Evolutionary conservation across 1,140 invertebrate genomes (phyloP).

Genomic region (Pogonomyrmex californicus): DNA sequence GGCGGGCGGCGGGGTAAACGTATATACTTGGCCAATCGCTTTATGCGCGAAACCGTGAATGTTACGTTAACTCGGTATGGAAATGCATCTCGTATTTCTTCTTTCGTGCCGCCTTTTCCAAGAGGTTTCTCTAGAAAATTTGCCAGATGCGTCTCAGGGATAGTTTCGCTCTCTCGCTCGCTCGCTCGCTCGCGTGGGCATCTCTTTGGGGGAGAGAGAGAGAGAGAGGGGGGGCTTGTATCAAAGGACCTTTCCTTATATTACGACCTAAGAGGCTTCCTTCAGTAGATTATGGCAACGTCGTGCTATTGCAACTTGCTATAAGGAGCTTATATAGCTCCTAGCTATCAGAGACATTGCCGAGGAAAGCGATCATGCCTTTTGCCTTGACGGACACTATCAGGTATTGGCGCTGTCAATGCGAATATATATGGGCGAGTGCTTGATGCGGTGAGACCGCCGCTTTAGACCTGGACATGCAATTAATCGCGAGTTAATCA

Average conservation of each 20-base stretch:
- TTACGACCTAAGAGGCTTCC: constrained; percentile 61
- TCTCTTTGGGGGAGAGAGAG: neutral
- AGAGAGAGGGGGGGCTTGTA: constrained; percentile 8
- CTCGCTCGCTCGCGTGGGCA: constrained; percentile 45
- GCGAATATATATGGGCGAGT: constrained; percentile 32
- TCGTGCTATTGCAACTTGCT: constrained; percentile 58
- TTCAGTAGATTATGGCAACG: constrained; percentile 60
- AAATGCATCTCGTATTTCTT: constrained; percentile 56
- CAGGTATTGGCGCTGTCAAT: constrained; percentile 38
- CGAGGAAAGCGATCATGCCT: constrained; percentile 51
- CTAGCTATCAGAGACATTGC: constrained; percentile 54
- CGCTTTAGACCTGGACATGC: constrained; percentile 33
- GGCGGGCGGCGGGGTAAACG: constrained; percentile 20
- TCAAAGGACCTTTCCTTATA: constrained; percentile 62
- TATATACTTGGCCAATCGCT: constrained; percentile 53
- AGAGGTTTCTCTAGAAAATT: constrained; percentile 60
- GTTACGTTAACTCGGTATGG: constrained; percentile 60
- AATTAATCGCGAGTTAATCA: constrained; percentile 75
- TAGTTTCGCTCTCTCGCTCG: neutral
- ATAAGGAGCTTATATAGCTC: constrained; percentile 58
- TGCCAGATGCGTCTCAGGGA: constrained; percentile 50
- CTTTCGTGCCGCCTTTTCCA: constrained; percentile 30
- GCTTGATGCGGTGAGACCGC: constrained; percentile 15
- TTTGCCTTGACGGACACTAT: constrained; percentile 59
- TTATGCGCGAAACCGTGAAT: constrained; percentile 58